Evolutionary conservation across 2,113 vertebrate species (phyloP).

Genomic region (Trochalopteron elliotii): DNA sequence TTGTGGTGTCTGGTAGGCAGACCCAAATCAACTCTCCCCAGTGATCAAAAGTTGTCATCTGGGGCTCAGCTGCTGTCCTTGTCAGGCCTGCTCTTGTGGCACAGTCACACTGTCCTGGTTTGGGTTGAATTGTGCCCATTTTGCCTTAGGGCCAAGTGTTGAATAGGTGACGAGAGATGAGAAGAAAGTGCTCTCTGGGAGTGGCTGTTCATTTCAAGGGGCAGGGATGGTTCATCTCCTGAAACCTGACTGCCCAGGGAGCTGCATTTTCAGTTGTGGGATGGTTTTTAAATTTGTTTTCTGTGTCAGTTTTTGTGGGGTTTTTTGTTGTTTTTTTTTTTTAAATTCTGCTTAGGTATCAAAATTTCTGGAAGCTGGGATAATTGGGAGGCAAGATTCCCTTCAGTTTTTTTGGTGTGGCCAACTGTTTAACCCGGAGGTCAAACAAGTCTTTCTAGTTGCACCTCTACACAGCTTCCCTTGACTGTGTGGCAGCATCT

Average conservation of each 20-base stretch:
- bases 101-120: neutral
- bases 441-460: neutral
- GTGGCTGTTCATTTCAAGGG: neutral
- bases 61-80: neutral
- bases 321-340: too few species aligned
- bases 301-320: neutral
- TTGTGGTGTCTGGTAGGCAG: neutral
- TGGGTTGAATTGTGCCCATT: neutral
- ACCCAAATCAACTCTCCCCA: neutral
- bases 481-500: neutral
- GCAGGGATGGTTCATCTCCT: neutral
- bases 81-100: neutral
- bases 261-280: neutral
- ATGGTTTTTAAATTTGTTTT: neutral
- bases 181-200: neutral
- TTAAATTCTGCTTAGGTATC: neutral
- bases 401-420: neutral
- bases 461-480: neutral
- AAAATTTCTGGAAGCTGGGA: neutral
- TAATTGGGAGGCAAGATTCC: neutral
- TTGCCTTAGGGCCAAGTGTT: neutral
- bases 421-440: neutral
- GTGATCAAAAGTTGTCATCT: neutral
- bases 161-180: neutral
- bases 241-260: neutral